Evolutionary conservation across 2,113 vertebrate species (phyloP), one percentile per base, ranked within the genome.

Genomic region (Campylorhamphus procurvoides): DNA sequence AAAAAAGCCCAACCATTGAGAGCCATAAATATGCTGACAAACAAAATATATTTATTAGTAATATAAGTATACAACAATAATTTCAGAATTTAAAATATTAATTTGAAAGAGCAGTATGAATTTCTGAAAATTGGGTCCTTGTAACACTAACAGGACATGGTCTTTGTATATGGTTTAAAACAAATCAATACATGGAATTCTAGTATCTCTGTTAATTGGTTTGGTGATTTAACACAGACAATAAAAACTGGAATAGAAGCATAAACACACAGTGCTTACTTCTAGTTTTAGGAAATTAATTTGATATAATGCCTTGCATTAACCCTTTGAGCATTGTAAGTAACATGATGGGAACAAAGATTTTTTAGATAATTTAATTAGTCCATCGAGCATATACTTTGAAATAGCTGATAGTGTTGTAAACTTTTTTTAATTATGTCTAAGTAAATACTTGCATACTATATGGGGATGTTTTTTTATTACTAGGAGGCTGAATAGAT

Each of bases 321-420:
- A 98, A 98, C 98, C 98, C 98, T 98, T 98, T 98, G 98, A 98
- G 98, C 98, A 98, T 98, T 98, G 98, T 98, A 97, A 98, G 92
- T 96, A 77, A 97, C 90, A 83, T 96, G 85, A 96, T 95, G 95
- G 92, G 87, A 95, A 97, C 92, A 96, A 97, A 98, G 94, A 95
- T 94, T 98, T 98, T 42, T 97, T 91, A 97, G 94, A 89, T 97
- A 90, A 95, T 96, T 97, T 97, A 88, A 76, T 87, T 97, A 97
- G 93, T 92, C 89, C 94, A 90, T 93, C 96, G 89, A 97, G 94
- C 59, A 96, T 96, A 96, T 96, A 94, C 94, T 97, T 97, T 95
- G 91, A 97, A 97, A 96, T 97, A 96, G 87, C 91, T 96, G 92
- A 93, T 97, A 95, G 96, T 96, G 66, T 94, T 96, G 66, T 89